Evolutionary conservation across 2,888 invertebrate genomes (phyloP).

Genomic region (Omphaloscelis lunosa): DNA sequence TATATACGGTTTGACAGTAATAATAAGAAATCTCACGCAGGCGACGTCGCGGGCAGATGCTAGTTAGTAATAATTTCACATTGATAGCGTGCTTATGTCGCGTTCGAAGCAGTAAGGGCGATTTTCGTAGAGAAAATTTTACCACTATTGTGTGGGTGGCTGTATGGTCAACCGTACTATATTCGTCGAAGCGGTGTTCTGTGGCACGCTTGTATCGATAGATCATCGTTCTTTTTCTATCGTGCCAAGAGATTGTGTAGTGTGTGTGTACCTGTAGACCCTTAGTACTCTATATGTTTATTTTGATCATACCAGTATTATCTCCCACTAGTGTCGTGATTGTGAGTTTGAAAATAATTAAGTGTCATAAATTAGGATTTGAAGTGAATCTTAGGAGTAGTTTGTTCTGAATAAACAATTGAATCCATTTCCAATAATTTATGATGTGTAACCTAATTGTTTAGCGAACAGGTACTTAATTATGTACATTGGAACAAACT

Average conservation of each 20-base stretch:
- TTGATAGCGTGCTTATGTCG: not conserved
- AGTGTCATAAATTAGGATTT: not conserved
- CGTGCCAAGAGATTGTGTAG: too few relatives aligned
- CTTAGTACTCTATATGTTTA: not conserved
- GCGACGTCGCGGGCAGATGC: not conserved
- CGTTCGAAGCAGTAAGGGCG: too few relatives aligned
- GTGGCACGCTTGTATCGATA: not conserved
- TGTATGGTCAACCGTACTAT: not conserved
- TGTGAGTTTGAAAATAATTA: not conserved
- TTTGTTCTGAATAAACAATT: not conserved
- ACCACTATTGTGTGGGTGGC: not conserved
- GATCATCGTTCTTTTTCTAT: not conserved
- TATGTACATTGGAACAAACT: too few relatives aligned
- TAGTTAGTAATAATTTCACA: not conserved
- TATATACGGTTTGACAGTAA: too few relatives aligned
- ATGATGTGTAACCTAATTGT: too few relatives aligned
- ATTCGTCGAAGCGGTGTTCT: not conserved
- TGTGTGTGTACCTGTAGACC: not conserved
- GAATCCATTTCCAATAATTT: not conserved
- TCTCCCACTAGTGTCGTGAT: not conserved
- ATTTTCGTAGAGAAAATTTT: too few relatives aligned
- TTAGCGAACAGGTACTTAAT: too few relatives aligned
- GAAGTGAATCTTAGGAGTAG: not conserved
- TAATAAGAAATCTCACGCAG: too few relatives aligned
- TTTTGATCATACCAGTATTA: not conserved